Evolutionary conservation across 2,888 invertebrate species (phyloP), one percentile per base, ranked within the genome.

Genomic region (Rhorus exstirpatorius): DNA sequence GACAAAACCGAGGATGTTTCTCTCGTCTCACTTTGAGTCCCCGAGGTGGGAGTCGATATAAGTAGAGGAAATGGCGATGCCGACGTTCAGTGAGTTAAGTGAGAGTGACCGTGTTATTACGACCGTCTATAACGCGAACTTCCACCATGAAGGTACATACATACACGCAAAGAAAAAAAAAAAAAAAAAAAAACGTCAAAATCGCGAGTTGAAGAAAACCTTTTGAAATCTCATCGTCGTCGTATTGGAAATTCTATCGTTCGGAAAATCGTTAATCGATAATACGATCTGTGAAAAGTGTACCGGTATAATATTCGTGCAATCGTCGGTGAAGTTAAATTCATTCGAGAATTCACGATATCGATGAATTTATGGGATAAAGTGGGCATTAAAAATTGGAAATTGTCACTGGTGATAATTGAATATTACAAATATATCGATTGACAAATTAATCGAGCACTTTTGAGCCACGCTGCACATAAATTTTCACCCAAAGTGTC

Each of bases 41-140:
- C 10, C 46, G 55, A 80, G 87, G 92, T 92, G 92, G 93, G 92
- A 91, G 91, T 86, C 84, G 83, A 89, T 92, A 92, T 92, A 92
- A 90, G 91, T 91, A 89, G 89, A 90, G 89, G 89, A 91, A 90
- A 90, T 90, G 88, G 86, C 87, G 86, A 86, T 88, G 87, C 87
- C 81, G 88, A 89, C 88, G 86, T 89, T 90, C 91, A 92, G 93
- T 92, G 89, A 89, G 91, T 92, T 91, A 87, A 93, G 93, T 92
- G 93, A 93, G 93, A 93, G 93, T 93, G 91, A 91, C 88, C 91
- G 88, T 90, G 91, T 87, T 90, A 89, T 91, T 90, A 87, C 88
- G 84, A 86, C 87, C 88, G 88, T 88, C 87, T 87, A 88, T 88
- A 89, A 88, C 88, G 89, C 89, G 89, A 90, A 89, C 67, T 84